Base-by-base conservation (phyloP, 1,140 invertebrate species). In the Sarcophaga bullata region DNA sequence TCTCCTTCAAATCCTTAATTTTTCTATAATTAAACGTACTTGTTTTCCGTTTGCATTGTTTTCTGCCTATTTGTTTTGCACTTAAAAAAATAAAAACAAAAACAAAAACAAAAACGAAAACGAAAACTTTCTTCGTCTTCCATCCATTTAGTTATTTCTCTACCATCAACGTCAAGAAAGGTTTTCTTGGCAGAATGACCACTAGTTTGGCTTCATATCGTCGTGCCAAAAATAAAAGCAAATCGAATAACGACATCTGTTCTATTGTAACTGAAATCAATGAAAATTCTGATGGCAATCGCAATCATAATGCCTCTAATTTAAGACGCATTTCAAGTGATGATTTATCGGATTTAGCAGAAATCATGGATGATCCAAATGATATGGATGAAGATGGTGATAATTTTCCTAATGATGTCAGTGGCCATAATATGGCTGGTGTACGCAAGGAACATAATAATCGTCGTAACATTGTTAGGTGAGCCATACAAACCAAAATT, bases 371-470 rank as follows among this genome's bases (percentile, higher is more conserved):
- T 75, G 58, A 84, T 4, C 83, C 84, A 85, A 82, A 82, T 80
- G 82, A 84, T 17, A 83, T 75, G 6, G 86, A 89, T 15, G 84
- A 85, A 52, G 83, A 86, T 49, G 84, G 84, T 73, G 84, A 46
- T 11, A 83, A 87, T 25, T 84, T 85, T 75, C 83, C 84, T 0
- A 86, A 86, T 82, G 86, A 88, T 76, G 62, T 19, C 17, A 68
- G 17, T 68, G 62, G 75, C 19, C 48, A 78, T 19, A 82, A 85
- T 72, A 50, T 76, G n/a, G 19, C 48, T 19, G 86, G 84, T 72
- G 87, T 88, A 10, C 88, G 88, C 37, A 89, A 89, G 86, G 88
- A 89, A 82, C 88, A 87, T 13, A 89, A 89, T 80, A 89, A 89
- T 84, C 87, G 88, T 19, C 87, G 88, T 52, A 89, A 87, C 68